Conservation (phyloP, 2,797 vertebrate genomes). For the Kryptopterus vitreolus region DNA sequence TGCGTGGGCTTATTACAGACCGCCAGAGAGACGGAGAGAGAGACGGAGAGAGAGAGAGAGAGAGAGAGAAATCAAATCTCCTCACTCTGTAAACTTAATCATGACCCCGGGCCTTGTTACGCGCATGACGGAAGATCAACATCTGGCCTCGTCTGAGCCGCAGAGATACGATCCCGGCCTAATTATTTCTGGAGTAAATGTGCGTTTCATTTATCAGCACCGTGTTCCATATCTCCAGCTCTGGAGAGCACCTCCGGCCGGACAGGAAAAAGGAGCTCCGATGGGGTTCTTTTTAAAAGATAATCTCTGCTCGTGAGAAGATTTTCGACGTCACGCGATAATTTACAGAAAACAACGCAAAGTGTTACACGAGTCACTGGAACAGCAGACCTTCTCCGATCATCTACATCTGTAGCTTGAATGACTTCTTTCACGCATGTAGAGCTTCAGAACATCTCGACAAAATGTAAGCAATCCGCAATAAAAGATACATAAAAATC, state of each 20-base stretch:
- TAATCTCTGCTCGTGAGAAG: background rate
- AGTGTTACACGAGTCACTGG: too few species aligned
- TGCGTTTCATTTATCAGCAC: conserved; percentile 15
- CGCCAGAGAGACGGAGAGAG: background rate
- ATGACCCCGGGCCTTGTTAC: conserved; percentile 21
- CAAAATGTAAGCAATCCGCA: too few species aligned
- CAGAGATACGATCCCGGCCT: conserved; percentile 36
- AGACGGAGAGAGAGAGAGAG: background rate
- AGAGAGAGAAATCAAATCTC: conserved; percentile 1
- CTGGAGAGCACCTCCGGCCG: conserved; percentile 3
- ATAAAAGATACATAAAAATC: too few species aligned
- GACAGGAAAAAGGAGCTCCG: background rate
- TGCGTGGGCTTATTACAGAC: conserved; percentile 25
- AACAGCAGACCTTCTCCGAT: too few species aligned
- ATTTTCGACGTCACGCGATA: too few species aligned
- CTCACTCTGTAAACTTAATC: conserved; percentile 36
- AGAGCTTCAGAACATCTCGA: too few species aligned
- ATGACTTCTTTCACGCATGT: too few species aligned
- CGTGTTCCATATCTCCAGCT: conserved; percentile 15
- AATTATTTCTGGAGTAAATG: conserved; percentile 37
- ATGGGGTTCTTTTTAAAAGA: background rate
- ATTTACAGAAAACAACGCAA: too few species aligned
- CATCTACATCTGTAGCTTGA: too few species aligned
- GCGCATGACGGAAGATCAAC: conserved; percentile 31
- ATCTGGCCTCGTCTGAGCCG: conserved; percentile 33